These are phyloP conservation scores for Trilocha varians DNA, from an alignment of 2,888 invertebrate genomes.

Conservation along the genomic window DNA sequence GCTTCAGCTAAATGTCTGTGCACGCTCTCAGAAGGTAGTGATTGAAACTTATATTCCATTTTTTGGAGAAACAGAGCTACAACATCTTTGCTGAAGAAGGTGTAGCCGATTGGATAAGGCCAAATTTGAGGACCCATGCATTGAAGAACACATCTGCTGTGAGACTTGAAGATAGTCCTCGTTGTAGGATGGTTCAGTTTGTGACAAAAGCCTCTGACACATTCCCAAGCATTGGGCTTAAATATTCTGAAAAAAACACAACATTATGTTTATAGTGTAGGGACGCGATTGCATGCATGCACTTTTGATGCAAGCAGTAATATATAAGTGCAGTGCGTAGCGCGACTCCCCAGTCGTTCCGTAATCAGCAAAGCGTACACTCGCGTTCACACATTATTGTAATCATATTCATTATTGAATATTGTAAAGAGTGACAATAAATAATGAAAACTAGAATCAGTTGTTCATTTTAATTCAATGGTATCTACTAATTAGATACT, in stretches of 20 bases:
- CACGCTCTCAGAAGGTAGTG: slow-evolving; percentile 40
- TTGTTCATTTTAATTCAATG: too few species aligned
- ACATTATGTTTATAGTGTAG: background rate
- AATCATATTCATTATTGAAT: too few species aligned
- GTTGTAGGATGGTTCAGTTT: slow-evolving; percentile 29
- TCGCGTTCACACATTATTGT: too few species aligned
- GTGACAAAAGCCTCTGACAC: slow-evolving; percentile 36
- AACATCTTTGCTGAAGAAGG: slow-evolving; percentile 73
- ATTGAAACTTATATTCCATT: slow-evolving; percentile 61
- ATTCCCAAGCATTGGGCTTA: slow-evolving; percentile 26
- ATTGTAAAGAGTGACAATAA: too few species aligned
- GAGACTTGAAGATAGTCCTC: slow-evolving; percentile 39
- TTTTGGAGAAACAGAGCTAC: slow-evolving; percentile 69
- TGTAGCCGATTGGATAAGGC: slow-evolving; percentile 83
- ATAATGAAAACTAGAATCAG: too few species aligned
- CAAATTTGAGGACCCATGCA: slow-evolving; percentile 81
- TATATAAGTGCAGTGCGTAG: too few species aligned
- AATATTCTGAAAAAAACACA: slow-evolving; percentile 13
- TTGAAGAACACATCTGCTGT: slow-evolving; percentile 79
- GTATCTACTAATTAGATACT: too few species aligned
- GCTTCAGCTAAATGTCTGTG: slow-evolving; percentile 48
- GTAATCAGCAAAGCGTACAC: too few species aligned
- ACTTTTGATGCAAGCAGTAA: too few species aligned
- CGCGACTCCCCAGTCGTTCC: too few species aligned
- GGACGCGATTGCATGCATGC: too few species aligned